phyloP scores from a whole-genome alignment of 1,140 invertebrate genomes.

The Hestina assimilis region DNA sequence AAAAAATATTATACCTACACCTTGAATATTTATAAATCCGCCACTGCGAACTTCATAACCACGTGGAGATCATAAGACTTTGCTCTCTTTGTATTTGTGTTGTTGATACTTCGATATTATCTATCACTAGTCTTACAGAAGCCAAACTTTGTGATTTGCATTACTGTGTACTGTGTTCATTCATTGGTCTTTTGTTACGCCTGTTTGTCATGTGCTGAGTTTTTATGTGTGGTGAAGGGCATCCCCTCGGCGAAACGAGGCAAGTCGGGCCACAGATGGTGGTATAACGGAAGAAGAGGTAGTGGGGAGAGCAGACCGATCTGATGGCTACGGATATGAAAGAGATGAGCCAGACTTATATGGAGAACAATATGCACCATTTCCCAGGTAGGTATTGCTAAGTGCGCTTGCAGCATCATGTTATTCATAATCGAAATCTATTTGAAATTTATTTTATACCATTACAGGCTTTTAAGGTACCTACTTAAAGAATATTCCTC shows the following conservation, averaged over 20 bases:
- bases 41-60: too few species aligned
- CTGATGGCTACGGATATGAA: conserved; percentile 43
- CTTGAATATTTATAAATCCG: too few species aligned
- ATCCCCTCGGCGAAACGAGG: conserved; percentile 51
- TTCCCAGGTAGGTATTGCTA: conserved; percentile 45
- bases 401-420: background rate
- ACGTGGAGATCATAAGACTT: too few species aligned
- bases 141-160: too few species aligned
- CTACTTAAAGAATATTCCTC: too few species aligned
- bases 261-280: conserved; percentile 18
- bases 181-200: background rate
- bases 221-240: conserved; percentile 40
- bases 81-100: too few species aligned
- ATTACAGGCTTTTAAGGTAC: too few species aligned
- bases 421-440: too few species aligned
- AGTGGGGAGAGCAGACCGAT: conserved; percentile 25
- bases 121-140: too few species aligned
- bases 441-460: too few species aligned
- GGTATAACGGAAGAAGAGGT: conserved; percentile 26
- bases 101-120: too few species aligned
- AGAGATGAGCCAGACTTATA: conserved; percentile 63
- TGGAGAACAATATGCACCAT: conserved; percentile 63
- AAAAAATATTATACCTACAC: too few species aligned
- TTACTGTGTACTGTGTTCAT: background rate
- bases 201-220: conserved; percentile 26